These are phyloP conservation scores for Saxicola maurus DNA, from an alignment of 2,797 vertebrate genomes.

Conservation along the genomic window DNA sequence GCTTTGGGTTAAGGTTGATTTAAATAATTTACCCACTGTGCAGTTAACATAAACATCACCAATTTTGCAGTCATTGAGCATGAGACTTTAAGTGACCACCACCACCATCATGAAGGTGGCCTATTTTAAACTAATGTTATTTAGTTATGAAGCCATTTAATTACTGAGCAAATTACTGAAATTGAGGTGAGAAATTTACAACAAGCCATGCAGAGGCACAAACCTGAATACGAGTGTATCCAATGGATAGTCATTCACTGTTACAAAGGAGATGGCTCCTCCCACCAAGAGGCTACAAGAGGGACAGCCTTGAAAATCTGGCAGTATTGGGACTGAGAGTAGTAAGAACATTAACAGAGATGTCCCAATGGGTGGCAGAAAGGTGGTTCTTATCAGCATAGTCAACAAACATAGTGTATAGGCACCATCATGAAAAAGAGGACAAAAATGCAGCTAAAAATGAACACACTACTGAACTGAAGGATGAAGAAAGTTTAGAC, in stretches of 20 bases:
- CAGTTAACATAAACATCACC: not conserved
- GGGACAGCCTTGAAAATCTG: not conserved
- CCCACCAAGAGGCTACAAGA: not conserved
- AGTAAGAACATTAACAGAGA: not conserved
- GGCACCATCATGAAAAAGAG: not conserved
- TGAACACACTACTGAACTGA: not conserved
- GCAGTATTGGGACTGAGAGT: not conserved
- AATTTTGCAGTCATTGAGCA: not conserved
- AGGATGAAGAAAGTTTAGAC: not conserved
- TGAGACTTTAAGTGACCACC: rapidly evolving
- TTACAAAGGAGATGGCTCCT: not conserved
- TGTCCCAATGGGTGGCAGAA: not conserved
- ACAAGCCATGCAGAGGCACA: not conserved
- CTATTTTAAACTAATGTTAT: not conserved
- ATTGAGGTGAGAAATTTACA: not conserved
- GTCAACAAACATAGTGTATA: not conserved
- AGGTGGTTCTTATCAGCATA: not conserved
- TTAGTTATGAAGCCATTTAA: not conserved
- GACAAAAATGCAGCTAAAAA: not conserved
- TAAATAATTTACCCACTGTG: not conserved
- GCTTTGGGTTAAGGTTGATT: not conserved
- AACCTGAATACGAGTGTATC: not conserved
- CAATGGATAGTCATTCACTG: not conserved
- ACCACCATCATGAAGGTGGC: not conserved
- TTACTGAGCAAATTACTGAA: not conserved